Percentiles rank a stretch among this genome's conserved stretches.
These are phyloP conservation scores for Sapayoa aenigma DNA, from an alignment of 2,113 vertebrate species.

Conservation along the genomic window DNA sequence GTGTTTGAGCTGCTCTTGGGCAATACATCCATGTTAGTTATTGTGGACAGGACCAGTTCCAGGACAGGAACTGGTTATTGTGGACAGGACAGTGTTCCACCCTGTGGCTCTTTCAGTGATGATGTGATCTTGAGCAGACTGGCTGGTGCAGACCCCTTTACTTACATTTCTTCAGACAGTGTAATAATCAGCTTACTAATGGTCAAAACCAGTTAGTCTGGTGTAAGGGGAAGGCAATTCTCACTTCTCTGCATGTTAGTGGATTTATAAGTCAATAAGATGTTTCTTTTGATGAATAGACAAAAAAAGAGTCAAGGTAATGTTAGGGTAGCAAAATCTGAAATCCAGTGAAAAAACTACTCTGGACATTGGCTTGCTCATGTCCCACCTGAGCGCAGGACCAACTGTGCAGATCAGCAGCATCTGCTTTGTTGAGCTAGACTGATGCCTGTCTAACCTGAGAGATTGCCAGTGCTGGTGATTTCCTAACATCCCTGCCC, in stretches of 20 bases:
- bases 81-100: not conserved
- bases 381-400: not conserved
- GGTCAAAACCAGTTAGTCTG: not conserved
- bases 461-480: not conserved
- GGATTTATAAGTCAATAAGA: not conserved
- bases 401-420: not conserved
- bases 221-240: not conserved
- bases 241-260: not conserved
- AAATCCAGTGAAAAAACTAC: not conserved
- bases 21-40: not conserved
- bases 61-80: no score
- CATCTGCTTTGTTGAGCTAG: not conserved
- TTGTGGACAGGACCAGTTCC: not conserved
- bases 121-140: not conserved
- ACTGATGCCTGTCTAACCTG: not conserved
- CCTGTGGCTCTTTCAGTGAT: not conserved
- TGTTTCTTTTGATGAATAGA: not conserved
- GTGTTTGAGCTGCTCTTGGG: not conserved
- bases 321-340: not conserved
- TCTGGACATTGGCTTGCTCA: fast-evolving
- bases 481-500: not conserved
- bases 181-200: not conserved
- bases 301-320: not conserved
- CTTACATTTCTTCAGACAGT: not conserved
- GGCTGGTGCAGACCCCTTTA: fast-evolving